Base-by-base conservation (phyloP, 2,797 vertebrate species). In the Balearica regulorum region DNA sequence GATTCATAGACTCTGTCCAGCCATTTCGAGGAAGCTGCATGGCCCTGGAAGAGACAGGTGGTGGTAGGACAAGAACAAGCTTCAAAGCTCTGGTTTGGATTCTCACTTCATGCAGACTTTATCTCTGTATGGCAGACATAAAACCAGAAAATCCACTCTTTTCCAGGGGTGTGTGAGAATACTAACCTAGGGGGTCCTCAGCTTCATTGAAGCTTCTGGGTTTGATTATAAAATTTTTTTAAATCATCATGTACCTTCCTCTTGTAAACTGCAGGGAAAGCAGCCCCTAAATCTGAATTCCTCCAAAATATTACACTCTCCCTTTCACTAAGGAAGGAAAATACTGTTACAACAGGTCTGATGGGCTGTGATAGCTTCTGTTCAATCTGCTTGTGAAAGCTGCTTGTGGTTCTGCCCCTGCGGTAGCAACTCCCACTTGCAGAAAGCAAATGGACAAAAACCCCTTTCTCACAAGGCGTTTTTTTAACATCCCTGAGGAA, bases 401-500 rank as follows among this genome's bases (percentile, higher is more conserved):
- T 25, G 17, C 3, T 85, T 80, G 31, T 3, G 2, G 26, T 49
- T 70, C 31, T 60, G 72, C 16, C n/a, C 35, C 26, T 51, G 10
- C 14, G 39, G 13, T 26, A 18, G 24, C 4, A 75, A 49, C 11
- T 80, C 46, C 48, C 29, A 22, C 31, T 44, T 65, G 28, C 54
- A 72, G 51, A 71, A 83, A 76, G 28, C 53, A 87, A 90, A 87
- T 13, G 16, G 35, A 33, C 39, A 61, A 69, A 92, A 28, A 0
- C 5, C 0, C 8, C 71, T 77, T 49, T 7, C 33, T 39, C 28
- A 33, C 15, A 73, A 60, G 2, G 10, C 57, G 16, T 0, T 2
- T 48, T 82, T 77, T 69, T 77, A 71, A 8, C 16, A 71, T 31
- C 8, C 10, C 13, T 22, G 39, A 76, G n/a, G 39, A 90, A 90